These are phyloP conservation scores for Neofelis nebulosa DNA, from an alignment of 2,113 vertebrate species.

Conservation along the genomic window DNA sequence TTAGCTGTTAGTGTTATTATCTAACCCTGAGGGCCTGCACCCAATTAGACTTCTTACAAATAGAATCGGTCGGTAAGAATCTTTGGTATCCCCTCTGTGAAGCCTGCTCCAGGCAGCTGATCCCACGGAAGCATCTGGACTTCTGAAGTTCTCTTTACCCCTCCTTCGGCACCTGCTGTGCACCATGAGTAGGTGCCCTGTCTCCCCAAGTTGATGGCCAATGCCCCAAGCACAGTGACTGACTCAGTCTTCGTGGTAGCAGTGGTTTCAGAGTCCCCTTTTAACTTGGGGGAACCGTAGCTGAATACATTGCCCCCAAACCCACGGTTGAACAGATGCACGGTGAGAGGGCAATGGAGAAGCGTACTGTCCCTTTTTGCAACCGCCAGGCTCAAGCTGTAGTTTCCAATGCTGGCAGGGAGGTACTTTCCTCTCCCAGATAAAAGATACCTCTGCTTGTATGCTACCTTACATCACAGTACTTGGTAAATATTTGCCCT, in stretches of 20 bases:
- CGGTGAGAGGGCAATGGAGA: background rate
- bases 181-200: fast-evolving
- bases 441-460: background rate
- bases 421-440: background rate
- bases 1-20: background rate
- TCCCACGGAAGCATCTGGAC: background rate
- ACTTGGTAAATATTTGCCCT: conserved; percentile 66
- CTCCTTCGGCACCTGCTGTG: fast-evolving
- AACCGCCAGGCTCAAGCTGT: background rate
- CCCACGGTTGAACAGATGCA: background rate
- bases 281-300: background rate
- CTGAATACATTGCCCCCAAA: background rate
- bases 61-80: background rate
- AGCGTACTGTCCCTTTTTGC: background rate
- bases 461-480: background rate
- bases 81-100: background rate
- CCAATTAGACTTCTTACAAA: background rate
- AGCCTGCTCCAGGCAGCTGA: background rate
- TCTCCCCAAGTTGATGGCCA: background rate
- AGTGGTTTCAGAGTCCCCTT: background rate
- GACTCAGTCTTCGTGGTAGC: background rate
- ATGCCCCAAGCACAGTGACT: background rate
- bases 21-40: background rate
- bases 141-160: background rate
- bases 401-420: background rate